phyloP scores from a whole-genome alignment of 2,113 vertebrate species.

The Rhea pennata region DNA sequence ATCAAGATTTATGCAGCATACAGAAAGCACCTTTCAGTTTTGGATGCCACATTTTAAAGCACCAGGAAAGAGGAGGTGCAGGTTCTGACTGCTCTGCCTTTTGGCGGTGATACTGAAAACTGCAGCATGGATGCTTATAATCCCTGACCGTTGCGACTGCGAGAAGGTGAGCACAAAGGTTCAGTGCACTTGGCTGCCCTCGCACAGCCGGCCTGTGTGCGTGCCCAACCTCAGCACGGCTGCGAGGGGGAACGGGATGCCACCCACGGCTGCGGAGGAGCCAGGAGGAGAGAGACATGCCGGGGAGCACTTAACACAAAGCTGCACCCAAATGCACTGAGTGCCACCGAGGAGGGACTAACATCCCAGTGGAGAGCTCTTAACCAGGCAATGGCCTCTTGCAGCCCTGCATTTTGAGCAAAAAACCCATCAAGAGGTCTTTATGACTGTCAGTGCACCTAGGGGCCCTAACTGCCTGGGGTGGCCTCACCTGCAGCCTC shows the following conservation, averaged over 20 bases:
- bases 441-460: neutral
- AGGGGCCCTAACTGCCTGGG: neutral
- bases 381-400: neutral
- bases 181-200: fast-evolving
- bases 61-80: neutral
- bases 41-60: neutral
- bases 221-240: fast-evolving
- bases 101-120: neutral
- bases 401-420: neutral
- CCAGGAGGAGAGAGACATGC: too few relatives aligned
- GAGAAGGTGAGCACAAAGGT: neutral
- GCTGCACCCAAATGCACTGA: neutral
- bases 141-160: neutral
- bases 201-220: neutral
- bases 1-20: neutral
- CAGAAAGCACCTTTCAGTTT: neutral
- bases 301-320: too few relatives aligned
- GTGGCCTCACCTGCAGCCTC: neutral
- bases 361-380: too few relatives aligned
- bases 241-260: neutral
- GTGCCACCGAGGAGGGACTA: neutral
- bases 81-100: neutral
- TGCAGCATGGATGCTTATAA: neutral
- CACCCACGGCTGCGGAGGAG: too few relatives aligned
- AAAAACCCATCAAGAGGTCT: neutral